Evolutionary conservation across 2,113 vertebrate species (phyloP).

Genomic region (Chaenocephalus aceratus): DNA sequence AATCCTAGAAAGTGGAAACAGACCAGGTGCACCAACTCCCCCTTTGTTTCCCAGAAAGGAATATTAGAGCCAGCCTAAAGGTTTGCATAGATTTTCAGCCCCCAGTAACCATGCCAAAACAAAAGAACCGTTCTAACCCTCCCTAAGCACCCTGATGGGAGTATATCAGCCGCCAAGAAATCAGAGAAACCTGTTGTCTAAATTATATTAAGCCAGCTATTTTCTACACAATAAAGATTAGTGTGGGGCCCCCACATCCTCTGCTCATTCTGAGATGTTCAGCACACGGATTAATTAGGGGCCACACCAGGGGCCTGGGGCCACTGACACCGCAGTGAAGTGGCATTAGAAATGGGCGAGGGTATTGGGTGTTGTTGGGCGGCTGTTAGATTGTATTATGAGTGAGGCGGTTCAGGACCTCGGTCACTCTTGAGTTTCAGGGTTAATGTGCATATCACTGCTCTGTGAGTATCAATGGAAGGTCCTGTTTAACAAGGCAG

Average conservation of each 20-base stretch:
- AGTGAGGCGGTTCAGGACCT: not conserved
- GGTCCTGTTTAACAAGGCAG: not conserved
- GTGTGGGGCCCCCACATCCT: not conserved
- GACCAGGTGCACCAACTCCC: not conserved
- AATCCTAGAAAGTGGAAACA: not conserved
- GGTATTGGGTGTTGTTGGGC: not conserved
- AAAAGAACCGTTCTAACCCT: not conserved
- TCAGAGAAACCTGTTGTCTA: not conserved
- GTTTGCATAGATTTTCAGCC: not conserved
- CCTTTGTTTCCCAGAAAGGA: not conserved
- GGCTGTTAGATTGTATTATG: not conserved
- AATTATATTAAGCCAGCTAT: not conserved
- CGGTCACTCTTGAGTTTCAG: not conserved
- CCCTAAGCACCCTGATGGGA: not conserved
- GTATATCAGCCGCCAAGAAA: not conserved
- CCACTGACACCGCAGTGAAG: not conserved
- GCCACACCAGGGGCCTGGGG: not conserved
- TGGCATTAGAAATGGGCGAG: not conserved
- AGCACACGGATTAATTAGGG: not conserved
- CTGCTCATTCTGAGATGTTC: conserved; percentile 2
- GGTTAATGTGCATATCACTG: not conserved
- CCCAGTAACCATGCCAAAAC: not conserved
- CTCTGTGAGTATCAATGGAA: not conserved
- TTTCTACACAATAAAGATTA: not conserved
- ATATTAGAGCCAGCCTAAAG: not conserved